These are phyloP conservation scores for Trachythela sp. DNA, from an alignment of 64 coral and sea anemone genomes.

Conservation along the genomic window DNA sequence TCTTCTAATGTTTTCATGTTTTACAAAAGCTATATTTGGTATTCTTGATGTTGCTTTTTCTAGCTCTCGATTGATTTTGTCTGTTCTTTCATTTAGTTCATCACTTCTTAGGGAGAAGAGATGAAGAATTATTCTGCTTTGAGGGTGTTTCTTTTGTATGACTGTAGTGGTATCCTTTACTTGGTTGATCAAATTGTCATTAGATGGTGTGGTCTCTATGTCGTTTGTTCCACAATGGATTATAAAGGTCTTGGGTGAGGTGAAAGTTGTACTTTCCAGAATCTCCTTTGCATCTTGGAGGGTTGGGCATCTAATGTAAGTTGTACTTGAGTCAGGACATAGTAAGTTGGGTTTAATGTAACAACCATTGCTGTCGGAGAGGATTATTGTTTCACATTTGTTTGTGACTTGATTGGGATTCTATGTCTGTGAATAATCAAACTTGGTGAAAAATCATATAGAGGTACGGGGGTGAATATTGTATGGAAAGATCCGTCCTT, in stretches of 20 bases:
- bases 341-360: not conserved
- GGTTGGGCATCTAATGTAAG: not conserved
- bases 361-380: not conserved
- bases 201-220: not conserved
- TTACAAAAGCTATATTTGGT: not conserved
- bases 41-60: not conserved
- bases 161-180: not conserved
- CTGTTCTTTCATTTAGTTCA: not conserved
- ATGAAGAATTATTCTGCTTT: not conserved
- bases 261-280: not conserved
- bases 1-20: not conserved
- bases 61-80: not conserved
- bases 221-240: not conserved
- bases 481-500: no score
- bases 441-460: constrained; percentile 31
- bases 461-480: not conserved
- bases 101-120: not conserved
- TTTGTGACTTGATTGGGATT: no score
- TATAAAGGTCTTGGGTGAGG: not conserved
- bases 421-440: no score
- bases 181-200: not conserved
- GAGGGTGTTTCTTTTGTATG: not conserved
- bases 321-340: not conserved
- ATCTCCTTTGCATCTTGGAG: not conserved
- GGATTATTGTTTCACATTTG: not conserved